Evolutionary conservation across 2,888 invertebrate genomes (phyloP).

Genomic region (Ochropleura leucogaster): DNA sequence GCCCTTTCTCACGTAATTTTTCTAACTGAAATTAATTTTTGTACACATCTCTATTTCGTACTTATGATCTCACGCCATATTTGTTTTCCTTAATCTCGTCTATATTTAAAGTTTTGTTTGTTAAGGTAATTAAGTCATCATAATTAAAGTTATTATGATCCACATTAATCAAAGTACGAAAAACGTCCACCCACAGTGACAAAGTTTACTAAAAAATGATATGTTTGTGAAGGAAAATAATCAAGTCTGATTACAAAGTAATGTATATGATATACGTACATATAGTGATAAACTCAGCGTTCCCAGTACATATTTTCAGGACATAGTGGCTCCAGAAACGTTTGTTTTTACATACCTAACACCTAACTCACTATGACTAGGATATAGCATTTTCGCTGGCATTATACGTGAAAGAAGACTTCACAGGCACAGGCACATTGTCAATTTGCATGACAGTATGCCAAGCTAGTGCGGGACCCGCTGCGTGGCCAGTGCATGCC

Average conservation of each 20-base stretch:
- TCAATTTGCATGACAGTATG: conserved; percentile 73
- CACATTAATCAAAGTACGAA: neutral
- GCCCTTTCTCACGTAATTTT: neutral
- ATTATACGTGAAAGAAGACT: conserved; percentile 43
- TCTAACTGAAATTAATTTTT: neutral
- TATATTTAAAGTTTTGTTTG: neutral
- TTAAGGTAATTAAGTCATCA: neutral
- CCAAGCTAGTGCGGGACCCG: conserved; percentile 54
- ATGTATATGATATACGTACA: no score
- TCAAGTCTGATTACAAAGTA: neutral
- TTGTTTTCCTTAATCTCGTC: no score
- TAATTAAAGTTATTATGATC: neutral
- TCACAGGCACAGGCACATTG: conserved; percentile 63
- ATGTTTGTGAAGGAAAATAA: neutral
- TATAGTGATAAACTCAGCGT: neutral
- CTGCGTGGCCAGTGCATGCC: conserved; percentile 71
- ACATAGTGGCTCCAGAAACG: neutral
- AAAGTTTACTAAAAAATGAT: neutral
- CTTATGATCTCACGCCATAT: neutral
- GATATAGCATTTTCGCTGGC: conserved; percentile 9
- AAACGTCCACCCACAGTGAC: neutral
- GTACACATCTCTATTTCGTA: no score
- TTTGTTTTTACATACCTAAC: neutral
- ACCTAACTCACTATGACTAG: neutral
- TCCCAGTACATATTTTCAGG: neutral